Percentiles rank a stretch among this genome's conserved stretches.
Conservation (phyloP, 2,113 vertebrate species). For the Arenaria interpres region DNA sequence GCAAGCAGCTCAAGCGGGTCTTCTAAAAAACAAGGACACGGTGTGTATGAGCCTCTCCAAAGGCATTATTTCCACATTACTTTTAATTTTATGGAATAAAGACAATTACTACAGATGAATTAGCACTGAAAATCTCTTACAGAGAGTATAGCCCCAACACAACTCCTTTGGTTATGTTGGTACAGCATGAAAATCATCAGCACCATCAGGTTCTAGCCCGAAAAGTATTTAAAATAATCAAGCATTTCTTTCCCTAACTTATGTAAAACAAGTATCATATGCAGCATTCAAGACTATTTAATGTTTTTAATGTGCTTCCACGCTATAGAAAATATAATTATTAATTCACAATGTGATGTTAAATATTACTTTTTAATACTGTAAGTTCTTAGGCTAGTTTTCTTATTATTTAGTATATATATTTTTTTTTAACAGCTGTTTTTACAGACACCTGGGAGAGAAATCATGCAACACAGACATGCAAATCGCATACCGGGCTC, state of each 20-base stretch:
- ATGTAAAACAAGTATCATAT: neutral
- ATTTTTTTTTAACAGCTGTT: neutral
- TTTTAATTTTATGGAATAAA: neutral
- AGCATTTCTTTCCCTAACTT: neutral
- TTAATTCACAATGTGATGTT: neutral
- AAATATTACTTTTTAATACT: neutral
- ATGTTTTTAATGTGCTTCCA: neutral
- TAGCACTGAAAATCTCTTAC: neutral
- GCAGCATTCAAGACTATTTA: neutral
- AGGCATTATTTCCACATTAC: neutral
- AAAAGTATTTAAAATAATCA: neutral
- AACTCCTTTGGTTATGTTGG: neutral
- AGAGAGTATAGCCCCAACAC: neutral
- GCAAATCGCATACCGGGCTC: neutral
- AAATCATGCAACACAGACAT: neutral
- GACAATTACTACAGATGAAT: neutral
- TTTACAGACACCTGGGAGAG: neutral
- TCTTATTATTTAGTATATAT: neutral
- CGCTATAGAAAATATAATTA: neutral
- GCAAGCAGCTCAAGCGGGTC: conserved; percentile 70
- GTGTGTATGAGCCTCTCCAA: neutral
- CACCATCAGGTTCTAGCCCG: neutral
- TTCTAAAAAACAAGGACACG: conserved; percentile 37
- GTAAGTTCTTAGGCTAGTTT: neutral
- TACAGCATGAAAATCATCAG: neutral